A percentile compares a stretch with the other conserved stretches of the same genome.
Conservation (phyloP, 1,140 invertebrate genomes). For the Drosophila gunungcola region DNA sequence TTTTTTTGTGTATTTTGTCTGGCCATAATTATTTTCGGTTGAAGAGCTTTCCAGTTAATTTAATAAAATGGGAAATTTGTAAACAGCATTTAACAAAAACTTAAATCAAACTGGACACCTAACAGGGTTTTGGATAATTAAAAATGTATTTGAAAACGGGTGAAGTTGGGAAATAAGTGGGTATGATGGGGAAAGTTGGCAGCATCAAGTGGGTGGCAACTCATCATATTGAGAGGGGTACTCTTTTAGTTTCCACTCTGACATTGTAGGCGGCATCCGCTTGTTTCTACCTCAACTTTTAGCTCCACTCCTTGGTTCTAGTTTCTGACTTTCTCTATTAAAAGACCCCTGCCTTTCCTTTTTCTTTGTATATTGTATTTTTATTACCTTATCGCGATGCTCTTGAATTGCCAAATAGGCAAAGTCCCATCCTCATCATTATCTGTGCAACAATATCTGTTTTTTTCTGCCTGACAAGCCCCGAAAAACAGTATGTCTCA, state of each 20-base stretch:
- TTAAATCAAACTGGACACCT: slow-evolving; percentile 17
- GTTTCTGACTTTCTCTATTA: slow-evolving; percentile 24
- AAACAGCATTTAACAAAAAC: slow-evolving; percentile 7
- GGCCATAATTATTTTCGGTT: slow-evolving; percentile 43
- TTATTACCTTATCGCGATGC: slow-evolving; percentile 61
- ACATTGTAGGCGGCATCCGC: slow-evolving; percentile 31
- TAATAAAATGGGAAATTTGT: slow-evolving; percentile 31
- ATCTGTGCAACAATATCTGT: slow-evolving; percentile 31
- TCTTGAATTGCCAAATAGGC: slow-evolving; percentile 69
- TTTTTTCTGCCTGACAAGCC: slow-evolving; percentile 21
- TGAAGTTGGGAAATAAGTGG: background rate
- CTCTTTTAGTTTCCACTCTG: slow-evolving; percentile 12
- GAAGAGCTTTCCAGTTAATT: slow-evolving; percentile 20
- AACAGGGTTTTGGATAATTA: slow-evolving; percentile 32
- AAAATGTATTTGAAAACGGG: slow-evolving; percentile 25
- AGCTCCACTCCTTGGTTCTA: slow-evolving; percentile 27
- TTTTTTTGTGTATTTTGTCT: slow-evolving; percentile 18
- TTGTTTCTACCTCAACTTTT: background rate
- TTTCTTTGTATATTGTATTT: slow-evolving; percentile 3
- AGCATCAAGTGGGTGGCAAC: slow-evolving; percentile 34
- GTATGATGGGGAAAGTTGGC: slow-evolving; percentile 24
- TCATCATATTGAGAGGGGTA: slow-evolving; percentile 8
- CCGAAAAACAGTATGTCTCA: slow-evolving; percentile 33
- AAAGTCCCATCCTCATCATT: slow-evolving; percentile 22
- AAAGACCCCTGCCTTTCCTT: slow-evolving; percentile 4